Base-by-base conservation (phyloP, 2,797 vertebrate species). In the Calcarius lapponicus region DNA sequence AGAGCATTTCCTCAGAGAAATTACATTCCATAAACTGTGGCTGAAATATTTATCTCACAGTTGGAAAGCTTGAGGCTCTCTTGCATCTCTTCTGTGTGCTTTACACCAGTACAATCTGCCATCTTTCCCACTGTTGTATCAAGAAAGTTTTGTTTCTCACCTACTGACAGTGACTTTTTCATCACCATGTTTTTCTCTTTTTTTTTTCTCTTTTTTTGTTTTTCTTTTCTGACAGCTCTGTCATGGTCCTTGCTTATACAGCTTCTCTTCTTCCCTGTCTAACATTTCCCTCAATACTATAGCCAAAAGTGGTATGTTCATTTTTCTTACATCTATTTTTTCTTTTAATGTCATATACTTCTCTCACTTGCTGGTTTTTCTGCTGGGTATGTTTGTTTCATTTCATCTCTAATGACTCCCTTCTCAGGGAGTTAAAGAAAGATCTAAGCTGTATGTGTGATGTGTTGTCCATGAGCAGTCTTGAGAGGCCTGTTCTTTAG, bases 191-290 rank as follows among this genome's bases (percentile, higher is more conserved):
- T 58, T 93, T 94, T 97, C 95, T 96, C 96, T 92, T 90, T 72
- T 96, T 45, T 95, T 95, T 70, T 94, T 81, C 32, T 60, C 54
- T 70, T 36, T 96, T 96, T 88, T 31, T 90, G 15, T 97, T 95
- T 94, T 98, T 97, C 74, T 97, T 97, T 96, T 97, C 96, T 97
- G 97, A 95, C 98, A 98, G 98, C 98, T 98, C 94, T 98, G 96
- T 97, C 96, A 96, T 96, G 97, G 97, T 97, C 98, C 97, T 43
- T 98, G 98, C 96, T 98, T 98, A 93, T 98, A 98, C 98, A 98
- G 97, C 97, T 98, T 98, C 98, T 98, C 97, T 96, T 98, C 98
- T 94, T 98, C 98, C 97, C 94, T 98, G 97, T 98, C 98, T 98
- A 98, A 97, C 96, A 97, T 98, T 97, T 98, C 97, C 96, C 97